These are phyloP conservation scores for Spilogale gracilis DNA, from an alignment of 2,113 vertebrate genomes.

Conservation along the genomic window DNA sequence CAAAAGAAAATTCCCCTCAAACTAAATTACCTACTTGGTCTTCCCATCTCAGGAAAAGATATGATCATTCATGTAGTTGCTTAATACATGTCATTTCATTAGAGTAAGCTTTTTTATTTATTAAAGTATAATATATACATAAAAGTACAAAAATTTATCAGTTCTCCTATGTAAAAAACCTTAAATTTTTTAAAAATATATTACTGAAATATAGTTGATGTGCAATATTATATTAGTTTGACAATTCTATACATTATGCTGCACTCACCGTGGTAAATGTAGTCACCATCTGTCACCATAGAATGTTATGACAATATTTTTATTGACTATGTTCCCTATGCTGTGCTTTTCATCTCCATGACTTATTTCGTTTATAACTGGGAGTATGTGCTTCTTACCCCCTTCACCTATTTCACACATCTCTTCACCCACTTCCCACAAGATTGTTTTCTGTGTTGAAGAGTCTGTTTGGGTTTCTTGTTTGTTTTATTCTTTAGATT, in stretches of 20 bases:
- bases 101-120: conserved; percentile 35
- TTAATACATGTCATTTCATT: not conserved
- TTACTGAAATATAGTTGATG: not conserved
- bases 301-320: not conserved
- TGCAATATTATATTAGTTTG: not conserved
- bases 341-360: not conserved
- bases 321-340: not conserved
- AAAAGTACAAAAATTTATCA: not conserved
- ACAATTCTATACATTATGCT: not conserved
- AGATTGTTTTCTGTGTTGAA: not conserved
- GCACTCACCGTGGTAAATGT: not conserved
- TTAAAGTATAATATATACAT: not conserved
- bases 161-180: not conserved
- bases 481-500: not conserved
- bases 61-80: not conserved
- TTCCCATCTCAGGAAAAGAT: conserved; percentile 42
- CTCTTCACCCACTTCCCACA: not conserved
- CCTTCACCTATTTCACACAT: not conserved
- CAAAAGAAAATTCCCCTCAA: not conserved
- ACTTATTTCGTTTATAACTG: not conserved
- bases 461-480: not conserved
- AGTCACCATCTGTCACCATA: not conserved
- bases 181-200: not conserved
- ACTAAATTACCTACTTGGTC: conserved; percentile 17
- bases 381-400: not conserved